A percentile compares a stretch with the other conserved stretches of the same genome.
These are phyloP conservation scores for Lampris incognitus DNA, from an alignment of 2,113 vertebrate genomes.

Conservation along the genomic window DNA sequence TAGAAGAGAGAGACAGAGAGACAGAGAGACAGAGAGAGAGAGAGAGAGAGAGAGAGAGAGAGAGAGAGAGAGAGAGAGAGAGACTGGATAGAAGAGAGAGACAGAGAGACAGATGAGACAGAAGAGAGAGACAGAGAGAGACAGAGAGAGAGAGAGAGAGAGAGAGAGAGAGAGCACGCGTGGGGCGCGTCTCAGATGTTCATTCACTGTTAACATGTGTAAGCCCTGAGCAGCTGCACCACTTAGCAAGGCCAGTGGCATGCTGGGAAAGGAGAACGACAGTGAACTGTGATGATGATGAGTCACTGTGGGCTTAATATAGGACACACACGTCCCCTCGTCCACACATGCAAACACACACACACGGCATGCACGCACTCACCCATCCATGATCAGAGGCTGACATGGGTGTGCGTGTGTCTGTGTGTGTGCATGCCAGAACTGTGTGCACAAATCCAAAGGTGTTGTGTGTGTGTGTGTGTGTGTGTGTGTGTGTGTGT, in stretches of 20 bases:
- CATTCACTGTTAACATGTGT: not conserved
- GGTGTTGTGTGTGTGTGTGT: conserved; percentile 2
- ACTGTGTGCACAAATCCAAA: too few species aligned
- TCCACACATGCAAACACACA: not conserved
- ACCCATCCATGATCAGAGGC: too few species aligned
- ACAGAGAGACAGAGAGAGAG: too few species aligned
- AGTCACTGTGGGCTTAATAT: not conserved
- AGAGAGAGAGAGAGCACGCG: not conserved
- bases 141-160: not conserved
- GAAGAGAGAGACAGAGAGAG: not conserved
- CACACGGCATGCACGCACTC: too few species aligned
- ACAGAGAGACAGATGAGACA: not conserved
- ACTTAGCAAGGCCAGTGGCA: not conserved
- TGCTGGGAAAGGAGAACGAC: not conserved
- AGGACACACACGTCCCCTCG: not conserved
- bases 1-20: too few species aligned
- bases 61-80: not conserved
- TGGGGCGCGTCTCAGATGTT: not conserved
- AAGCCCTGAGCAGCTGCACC: not conserved
- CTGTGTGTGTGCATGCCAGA: too few species aligned
- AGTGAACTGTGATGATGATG: not conserved
- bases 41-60: not conserved
- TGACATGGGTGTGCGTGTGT: too few species aligned
- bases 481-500: conserved; percentile 2
- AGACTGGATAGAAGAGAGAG: not conserved